These are phyloP conservation scores for Leptopilina myrica DNA, from an alignment of 2,888 invertebrate genomes.

Conservation along the genomic window DNA sequence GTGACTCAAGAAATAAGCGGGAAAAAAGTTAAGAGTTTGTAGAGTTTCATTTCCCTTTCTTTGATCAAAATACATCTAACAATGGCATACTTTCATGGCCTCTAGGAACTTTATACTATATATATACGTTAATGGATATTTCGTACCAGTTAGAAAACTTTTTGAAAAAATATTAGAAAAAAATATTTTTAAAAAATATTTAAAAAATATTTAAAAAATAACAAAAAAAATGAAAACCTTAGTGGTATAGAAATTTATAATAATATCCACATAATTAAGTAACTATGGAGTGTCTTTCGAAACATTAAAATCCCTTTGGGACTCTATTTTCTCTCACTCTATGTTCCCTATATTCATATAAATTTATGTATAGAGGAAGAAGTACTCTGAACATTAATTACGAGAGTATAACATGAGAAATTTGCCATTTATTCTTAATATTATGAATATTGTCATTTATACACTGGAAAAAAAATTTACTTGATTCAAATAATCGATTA, in stretches of 20 bases:
- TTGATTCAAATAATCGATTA: too few species aligned
- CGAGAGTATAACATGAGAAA: too few species aligned
- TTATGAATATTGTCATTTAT: too few species aligned
- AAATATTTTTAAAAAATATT: too few species aligned
- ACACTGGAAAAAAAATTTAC: too few species aligned
- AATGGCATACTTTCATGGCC: slow-evolving; percentile 4
- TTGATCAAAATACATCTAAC: slow-evolving; percentile 15
- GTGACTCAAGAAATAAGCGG: not conserved
- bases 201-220: too few species aligned
- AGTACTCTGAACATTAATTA: too few species aligned
- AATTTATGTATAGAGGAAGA: too few species aligned
- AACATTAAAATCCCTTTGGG: not conserved
- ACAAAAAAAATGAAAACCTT: too few species aligned
- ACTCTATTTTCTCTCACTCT: not conserved
- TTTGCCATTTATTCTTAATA: too few species aligned
- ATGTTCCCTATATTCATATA: too few species aligned
- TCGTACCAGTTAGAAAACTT: not conserved
- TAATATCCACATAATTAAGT: not conserved
- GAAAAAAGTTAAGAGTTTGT: slow-evolving; percentile 15
- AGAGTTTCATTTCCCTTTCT: slow-evolving; percentile 14
- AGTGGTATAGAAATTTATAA: too few species aligned
- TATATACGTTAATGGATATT: not conserved
- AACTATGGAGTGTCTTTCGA: not conserved
- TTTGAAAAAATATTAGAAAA: not conserved
- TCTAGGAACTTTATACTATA: not conserved